Conservation (phyloP, 2,113 vertebrate species). For the Tympanuchus pallidicinctus region DNA sequence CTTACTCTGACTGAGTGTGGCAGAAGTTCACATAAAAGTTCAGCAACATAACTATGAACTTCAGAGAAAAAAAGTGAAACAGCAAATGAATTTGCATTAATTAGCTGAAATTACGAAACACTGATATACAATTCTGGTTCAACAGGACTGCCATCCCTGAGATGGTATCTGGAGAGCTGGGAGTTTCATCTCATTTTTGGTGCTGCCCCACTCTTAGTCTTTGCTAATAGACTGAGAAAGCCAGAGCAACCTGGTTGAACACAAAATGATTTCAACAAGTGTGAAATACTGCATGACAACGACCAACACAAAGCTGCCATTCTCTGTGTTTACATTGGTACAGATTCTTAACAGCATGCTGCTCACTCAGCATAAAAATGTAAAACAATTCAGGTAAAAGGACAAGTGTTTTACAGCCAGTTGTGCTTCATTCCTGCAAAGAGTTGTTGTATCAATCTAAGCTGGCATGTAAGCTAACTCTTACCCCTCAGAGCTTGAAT, state of each 20-base stretch:
- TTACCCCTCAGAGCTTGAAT: slow-evolving; percentile 54
- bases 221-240: slow-evolving; percentile 48
- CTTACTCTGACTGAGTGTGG: background rate
- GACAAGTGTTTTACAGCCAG: slow-evolving; percentile 58
- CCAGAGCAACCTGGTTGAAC: slow-evolving; percentile 56
- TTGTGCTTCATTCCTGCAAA: slow-evolving; percentile 47
- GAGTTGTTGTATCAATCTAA: slow-evolving; percentile 65
- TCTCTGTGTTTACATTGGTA: slow-evolving; percentile 60
- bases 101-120: slow-evolving; percentile 10
- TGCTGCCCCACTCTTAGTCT: background rate
- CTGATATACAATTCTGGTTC: background rate
- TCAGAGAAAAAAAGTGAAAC: slow-evolving; percentile 9
- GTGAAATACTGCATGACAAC: slow-evolving; percentile 63
- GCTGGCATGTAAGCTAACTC: slow-evolving; percentile 59
- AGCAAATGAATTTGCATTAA: slow-evolving; percentile 2
- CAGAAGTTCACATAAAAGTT: background rate
- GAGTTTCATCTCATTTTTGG: slow-evolving; percentile 46
- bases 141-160: slow-evolving; percentile 9
- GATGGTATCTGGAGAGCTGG: background rate
- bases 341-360: slow-evolving; percentile 58
- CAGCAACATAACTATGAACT: background rate
- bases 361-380: slow-evolving; percentile 70
- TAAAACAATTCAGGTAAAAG: slow-evolving; percentile 73
- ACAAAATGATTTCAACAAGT: slow-evolving; percentile 65
- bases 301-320: slow-evolving; percentile 54